Percentiles rank a stretch among this genome's conserved stretches.
Evolutionary conservation across 2,888 invertebrate species (phyloP).

Genomic region (Miltochrista miniata): DNA sequence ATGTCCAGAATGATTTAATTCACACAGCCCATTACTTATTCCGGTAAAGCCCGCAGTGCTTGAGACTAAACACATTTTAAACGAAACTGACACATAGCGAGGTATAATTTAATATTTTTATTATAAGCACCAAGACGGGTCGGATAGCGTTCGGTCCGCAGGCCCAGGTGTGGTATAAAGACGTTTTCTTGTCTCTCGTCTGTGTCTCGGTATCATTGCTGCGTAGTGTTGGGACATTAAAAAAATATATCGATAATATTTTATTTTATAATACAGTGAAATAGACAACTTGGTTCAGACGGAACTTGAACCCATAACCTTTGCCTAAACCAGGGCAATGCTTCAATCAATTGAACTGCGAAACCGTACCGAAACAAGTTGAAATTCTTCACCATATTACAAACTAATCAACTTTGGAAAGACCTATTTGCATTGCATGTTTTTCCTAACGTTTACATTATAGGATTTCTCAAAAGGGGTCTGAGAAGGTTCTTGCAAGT

Average conservation of each 20-base stretch:
- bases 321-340: too few species aligned
- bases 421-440: too few species aligned
- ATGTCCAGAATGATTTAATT: background rate
- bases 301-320: too few species aligned
- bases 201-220: conserved; percentile 44
- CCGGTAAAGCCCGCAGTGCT: background rate
- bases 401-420: too few species aligned
- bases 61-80: conserved; percentile 1
- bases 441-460: too few species aligned
- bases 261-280: background rate
- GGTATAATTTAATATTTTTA: conserved; percentile 20
- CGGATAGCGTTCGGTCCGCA: conserved; percentile 42
- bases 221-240: conserved; percentile 42
- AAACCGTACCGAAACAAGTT: too few species aligned
- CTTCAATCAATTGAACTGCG: too few species aligned
- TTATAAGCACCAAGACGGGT: conserved; percentile 55
- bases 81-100: background rate
- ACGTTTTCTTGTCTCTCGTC: conserved; percentile 72
- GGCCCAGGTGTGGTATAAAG: conserved; percentile 75
- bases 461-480: too few species aligned
- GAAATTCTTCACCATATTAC: too few species aligned
- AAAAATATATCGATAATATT: conserved; percentile 7
- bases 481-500: too few species aligned
- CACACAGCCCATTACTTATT: background rate
- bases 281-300: too few species aligned